Base-by-base conservation (phyloP, 2,888 invertebrate genomes). In the Cheiracanthium punctorium region DNA sequence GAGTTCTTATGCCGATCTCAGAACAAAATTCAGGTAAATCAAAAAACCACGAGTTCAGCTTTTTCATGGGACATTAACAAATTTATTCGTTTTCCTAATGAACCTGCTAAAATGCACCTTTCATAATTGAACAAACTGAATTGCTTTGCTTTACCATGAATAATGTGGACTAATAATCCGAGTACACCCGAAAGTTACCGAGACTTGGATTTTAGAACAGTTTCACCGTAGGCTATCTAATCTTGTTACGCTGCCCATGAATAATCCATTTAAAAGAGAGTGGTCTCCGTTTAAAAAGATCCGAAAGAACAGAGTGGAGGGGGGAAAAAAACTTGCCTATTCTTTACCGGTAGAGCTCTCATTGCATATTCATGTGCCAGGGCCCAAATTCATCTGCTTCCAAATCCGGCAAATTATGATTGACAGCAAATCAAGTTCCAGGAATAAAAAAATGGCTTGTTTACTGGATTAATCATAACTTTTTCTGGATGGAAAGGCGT, bases 391-490 rank as follows among this genome's bases (percentile, higher is more conserved):
- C 85, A 80, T 80, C 80, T 86, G 75, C 48, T 58, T 48, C 48
- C 29, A 85, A 85, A 85, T 79, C 84, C 80, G 64, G 71, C 80
- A 86, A 86, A 86, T 86, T 80, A 86, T 80, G 85, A 86, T 74
- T 86, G 85, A 86, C 85, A 65, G 65, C 48, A 58, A 33, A 75
- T 82, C 52, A 69, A 24, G 73, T 43, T 24, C 65, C 32, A 29
- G 29, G 37, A 43, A 43, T 33, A 67, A 79, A 73, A 73, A 70
- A 69, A 32, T 37, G 70, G 41, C 71, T 71, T 85, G 84, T 85
- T 85, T 85, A 85, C 79, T 17, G 84, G 84, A 85, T 85, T 85
- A 85, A 79, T 85, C 73, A 85, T 82, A 82, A 82, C 76, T 76
- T 65, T n/a, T 58, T 14, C 71, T 76, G 43, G 33, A 30, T 41